A percentile compares a stretch with the other conserved stretches of the same genome.
Evolutionary conservation across 2,113 vertebrate genomes (phyloP).

Genomic region (Myrmophylax atrothorax): DNA sequence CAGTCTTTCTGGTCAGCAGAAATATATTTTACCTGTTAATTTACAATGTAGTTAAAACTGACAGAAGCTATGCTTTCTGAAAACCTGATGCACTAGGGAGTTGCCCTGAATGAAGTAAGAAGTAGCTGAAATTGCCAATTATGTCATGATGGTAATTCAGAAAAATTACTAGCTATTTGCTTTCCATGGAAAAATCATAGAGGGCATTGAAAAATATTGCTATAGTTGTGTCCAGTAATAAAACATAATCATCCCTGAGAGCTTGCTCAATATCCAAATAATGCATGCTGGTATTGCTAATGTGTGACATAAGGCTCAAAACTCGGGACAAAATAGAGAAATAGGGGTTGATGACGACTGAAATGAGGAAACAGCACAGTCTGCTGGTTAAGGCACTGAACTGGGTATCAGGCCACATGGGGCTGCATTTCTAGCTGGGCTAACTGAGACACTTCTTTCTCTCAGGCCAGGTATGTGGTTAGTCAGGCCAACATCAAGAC

Average conservation of each 20-base stretch:
- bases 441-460: not conserved
- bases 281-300: not conserved
- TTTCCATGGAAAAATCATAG: conserved; percentile 29
- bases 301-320: not conserved
- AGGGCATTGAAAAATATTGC: not conserved
- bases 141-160: too few relatives aligned
- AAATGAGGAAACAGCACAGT: conserved; percentile 36
- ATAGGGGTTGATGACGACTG: not conserved
- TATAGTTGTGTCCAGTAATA: not conserved
- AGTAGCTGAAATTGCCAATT: too few relatives aligned
- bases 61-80: too few relatives aligned
- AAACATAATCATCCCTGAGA: not conserved
- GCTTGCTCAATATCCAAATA: not conserved
- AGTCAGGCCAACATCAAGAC: not conserved
- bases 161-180: too few relatives aligned
- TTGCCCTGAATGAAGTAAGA: too few relatives aligned
- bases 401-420: not conserved
- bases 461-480: not conserved
- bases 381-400: conserved; percentile 13
- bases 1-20: too few relatives aligned
- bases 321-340: not conserved
- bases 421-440: not conserved
- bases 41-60: too few relatives aligned
- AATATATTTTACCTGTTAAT: too few relatives aligned
- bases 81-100: too few relatives aligned